Conservation (phyloP, 30 jellyfish, hydroid and myxozoan genomes). For the Nemopilema nomurai region DNA sequence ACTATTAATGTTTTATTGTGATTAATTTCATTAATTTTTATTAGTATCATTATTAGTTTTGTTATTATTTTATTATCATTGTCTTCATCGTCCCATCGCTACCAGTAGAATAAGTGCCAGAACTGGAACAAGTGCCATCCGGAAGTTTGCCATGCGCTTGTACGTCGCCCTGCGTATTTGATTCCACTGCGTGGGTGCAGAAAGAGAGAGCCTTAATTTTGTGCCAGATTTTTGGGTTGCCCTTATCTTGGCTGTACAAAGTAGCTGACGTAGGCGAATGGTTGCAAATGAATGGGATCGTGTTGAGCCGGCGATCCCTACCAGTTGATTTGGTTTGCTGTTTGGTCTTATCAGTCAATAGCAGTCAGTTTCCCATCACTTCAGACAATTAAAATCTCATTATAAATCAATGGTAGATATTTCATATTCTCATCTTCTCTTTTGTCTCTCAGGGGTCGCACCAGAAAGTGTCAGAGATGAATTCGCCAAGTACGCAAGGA, state of each 20-base stretch:
- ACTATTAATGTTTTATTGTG: no score
- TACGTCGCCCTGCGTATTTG: no score
- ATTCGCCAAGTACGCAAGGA: neutral
- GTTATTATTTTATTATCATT: no score
- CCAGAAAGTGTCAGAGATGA: conserved; percentile 3
- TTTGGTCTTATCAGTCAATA: neutral
- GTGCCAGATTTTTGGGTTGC: neutral
- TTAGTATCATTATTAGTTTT: no score
- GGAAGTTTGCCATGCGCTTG: neutral
- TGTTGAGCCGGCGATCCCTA: neutral
- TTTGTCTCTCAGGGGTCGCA: neutral
- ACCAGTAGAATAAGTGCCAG: no score
- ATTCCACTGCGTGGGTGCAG: neutral
- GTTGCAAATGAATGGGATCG: neutral
- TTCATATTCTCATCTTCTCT: neutral
- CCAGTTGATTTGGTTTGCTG: neutral
- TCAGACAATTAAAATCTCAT: neutral
- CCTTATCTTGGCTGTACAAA: neutral
- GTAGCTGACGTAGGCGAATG: neutral
- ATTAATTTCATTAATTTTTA: no score
- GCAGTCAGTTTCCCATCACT: neutral
- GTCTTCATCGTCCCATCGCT: no score
- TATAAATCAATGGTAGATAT: neutral
- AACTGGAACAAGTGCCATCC: neutral
- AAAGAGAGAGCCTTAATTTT: neutral